phyloP scores from a whole-genome alignment of 1,140 invertebrate genomes.

The Pentalonia nigronervosa region DNA sequence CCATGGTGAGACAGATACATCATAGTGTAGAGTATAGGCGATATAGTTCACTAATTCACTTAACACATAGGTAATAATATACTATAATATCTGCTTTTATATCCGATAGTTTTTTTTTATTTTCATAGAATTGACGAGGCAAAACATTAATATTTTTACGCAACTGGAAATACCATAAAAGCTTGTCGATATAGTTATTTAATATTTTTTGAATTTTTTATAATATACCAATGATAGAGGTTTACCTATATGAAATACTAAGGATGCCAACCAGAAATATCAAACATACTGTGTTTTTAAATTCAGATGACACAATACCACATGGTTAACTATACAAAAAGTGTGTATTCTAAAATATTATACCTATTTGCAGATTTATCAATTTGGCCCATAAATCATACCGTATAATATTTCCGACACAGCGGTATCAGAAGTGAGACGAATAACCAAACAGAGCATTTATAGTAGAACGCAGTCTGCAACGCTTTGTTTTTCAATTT shows the following conservation, averaged over 20 bases:
- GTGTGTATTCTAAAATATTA: not conserved
- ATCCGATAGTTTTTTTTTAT: not conserved
- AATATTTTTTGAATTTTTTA: not conserved
- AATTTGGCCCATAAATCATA: not conserved
- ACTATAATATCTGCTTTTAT: not conserved
- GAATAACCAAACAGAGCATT: not conserved
- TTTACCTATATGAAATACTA: not conserved
- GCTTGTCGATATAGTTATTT: fast-evolving
- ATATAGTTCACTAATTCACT: not conserved
- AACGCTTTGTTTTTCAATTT: not conserved
- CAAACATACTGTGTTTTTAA: not conserved
- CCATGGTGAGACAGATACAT: too few species aligned
- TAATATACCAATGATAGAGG: not conserved
- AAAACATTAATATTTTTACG: not conserved
- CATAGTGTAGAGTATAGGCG: too few species aligned
- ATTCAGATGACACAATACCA: not conserved
- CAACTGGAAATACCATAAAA: not conserved
- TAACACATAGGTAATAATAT: not conserved
- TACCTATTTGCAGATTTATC: not conserved
- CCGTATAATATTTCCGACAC: not conserved
- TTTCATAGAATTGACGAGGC: not conserved
- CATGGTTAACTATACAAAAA: not conserved
- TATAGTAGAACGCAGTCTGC: not conserved
- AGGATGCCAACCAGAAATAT: not conserved
- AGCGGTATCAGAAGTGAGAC: not conserved